Evolutionary conservation across 1,140 invertebrate genomes (phyloP).

Genomic region (Rhyzopertha dominica): DNA sequence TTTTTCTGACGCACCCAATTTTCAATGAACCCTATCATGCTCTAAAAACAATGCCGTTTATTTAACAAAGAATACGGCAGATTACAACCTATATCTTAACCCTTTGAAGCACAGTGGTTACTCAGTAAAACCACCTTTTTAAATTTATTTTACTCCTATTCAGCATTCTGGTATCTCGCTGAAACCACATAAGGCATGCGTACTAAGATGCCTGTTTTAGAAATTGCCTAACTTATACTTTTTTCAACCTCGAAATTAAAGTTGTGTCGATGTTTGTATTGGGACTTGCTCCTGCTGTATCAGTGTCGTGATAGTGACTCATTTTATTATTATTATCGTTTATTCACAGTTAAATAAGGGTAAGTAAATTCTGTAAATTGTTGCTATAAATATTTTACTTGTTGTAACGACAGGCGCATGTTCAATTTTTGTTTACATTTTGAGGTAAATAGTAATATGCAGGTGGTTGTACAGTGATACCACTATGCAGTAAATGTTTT

Average conservation of each 20-base stretch:
- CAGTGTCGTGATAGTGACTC: background rate
- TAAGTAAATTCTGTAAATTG: background rate
- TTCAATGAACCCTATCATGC: too few species aligned
- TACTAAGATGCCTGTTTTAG: background rate
- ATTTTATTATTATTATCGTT: constrained; percentile 6
- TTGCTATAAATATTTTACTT: too few species aligned
- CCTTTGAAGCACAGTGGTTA: constrained; percentile 14
- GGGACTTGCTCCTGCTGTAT: background rate
- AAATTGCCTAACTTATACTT: constrained; percentile 14
- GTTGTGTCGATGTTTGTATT: background rate
- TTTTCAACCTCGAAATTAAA: constrained; percentile 50
- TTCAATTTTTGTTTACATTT: too few species aligned
- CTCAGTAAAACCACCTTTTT: constrained; percentile 6
- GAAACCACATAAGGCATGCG: background rate
- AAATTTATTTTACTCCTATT: constrained; percentile 4
- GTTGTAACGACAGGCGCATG: too few species aligned
- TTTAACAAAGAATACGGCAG: too few species aligned
- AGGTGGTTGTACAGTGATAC: too few species aligned
- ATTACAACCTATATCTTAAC: too few species aligned
- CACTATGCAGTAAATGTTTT: too few species aligned
- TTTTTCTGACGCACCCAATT: too few species aligned
- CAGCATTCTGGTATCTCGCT: background rate
- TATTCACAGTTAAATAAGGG: constrained; percentile 2
- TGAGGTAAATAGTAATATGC: too few species aligned
- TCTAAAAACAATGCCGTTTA: too few species aligned